Evolutionary conservation across 2,797 vertebrate genomes (phyloP).

Genomic region (Darevskia mixta): DNA sequence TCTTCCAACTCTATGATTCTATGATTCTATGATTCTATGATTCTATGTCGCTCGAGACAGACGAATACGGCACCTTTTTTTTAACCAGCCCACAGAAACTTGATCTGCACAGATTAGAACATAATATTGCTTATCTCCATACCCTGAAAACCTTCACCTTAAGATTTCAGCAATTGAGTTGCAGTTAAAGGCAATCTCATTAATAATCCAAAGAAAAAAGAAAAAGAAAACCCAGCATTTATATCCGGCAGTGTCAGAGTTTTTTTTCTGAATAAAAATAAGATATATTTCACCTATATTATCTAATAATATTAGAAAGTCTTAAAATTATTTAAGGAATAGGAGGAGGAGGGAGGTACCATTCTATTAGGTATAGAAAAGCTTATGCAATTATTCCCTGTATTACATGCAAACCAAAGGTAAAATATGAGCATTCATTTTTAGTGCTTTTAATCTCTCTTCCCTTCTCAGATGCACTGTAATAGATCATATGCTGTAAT

Average conservation of each 20-base stretch:
- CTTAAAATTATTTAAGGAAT: slow-evolving; percentile 10
- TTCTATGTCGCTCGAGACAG: too few relatives aligned
- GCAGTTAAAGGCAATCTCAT: background rate
- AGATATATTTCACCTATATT: background rate
- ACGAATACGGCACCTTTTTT: background rate
- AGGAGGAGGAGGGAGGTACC: background rate
- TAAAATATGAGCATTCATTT: slow-evolving; percentile 57
- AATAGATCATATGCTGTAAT: slow-evolving; percentile 22
- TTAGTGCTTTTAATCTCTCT: slow-evolving; percentile 36
- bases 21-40: too few relatives aligned
- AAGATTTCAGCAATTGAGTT: background rate
- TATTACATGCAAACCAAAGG: slow-evolving; percentile 35
- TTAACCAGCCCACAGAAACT: background rate
- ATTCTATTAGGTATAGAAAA: slow-evolving; percentile 43
- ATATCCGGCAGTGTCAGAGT: slow-evolving; percentile 17
- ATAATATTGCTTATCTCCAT: background rate
- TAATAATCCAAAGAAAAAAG: background rate
- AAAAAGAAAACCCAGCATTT: background rate
- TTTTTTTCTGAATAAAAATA: slow-evolving; percentile 21
- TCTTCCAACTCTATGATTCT: too few relatives aligned
- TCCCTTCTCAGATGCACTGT: slow-evolving; percentile 37
- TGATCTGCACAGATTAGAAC: background rate
- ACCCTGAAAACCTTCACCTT: background rate
- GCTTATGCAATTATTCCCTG: slow-evolving; percentile 36
- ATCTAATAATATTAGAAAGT: slow-evolving; percentile 31